Base-by-base conservation (phyloP, 2,888 invertebrate genomes). In the Pristionchus maxplancki region DNA sequence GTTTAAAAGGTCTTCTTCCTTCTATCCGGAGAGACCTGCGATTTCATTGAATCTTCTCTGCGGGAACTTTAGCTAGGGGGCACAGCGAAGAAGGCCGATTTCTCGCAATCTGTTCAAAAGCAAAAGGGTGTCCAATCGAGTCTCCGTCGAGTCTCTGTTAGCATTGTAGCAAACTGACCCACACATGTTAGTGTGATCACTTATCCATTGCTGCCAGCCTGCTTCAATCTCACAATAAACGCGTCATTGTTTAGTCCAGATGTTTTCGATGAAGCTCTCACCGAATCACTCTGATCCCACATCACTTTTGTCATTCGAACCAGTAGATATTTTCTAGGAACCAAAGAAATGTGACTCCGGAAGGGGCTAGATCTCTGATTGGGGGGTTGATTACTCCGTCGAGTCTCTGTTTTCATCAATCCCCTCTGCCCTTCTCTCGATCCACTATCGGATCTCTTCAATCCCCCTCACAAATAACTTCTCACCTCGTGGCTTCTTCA, bases 401-500 rank as follows among this genome's bases (percentile, higher is more conserved):
- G 58, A 44, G 53, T 31, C 15, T 31, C 64, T 64, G 31, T 64
- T 71, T 71, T 37, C 37, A 40, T 71, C 71, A 31, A 34, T 37
- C 24, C 71, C 67, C 20, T 31, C 11, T 67, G 31, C 15, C 28
- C 53, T 53, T 62, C 53, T n/a, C 53, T n/a, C 53, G 37, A 37
- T 83, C 81, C 40, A 48, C 81, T 48, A 53, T 62, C 20, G 83
- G 78, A 78, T 78, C 78, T 83, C 53, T 53, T 53, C 28, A 31
- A 44, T 78, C 40, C 78, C 40, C 40, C 28, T 34, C 82, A 31
- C 40, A 40, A 83, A 83, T 62, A 83, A 83, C 58, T 50, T 34
- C 58, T 58, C 58, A 24, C 58, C 58, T 50, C 50, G 83, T 83
- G 34, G 50, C 53, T 82, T 84, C 84, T n/a, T n/a, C 62, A 11